Evolutionary conservation across 1,140 invertebrate genomes (phyloP).

Genomic region (Drosophila willistoni): DNA sequence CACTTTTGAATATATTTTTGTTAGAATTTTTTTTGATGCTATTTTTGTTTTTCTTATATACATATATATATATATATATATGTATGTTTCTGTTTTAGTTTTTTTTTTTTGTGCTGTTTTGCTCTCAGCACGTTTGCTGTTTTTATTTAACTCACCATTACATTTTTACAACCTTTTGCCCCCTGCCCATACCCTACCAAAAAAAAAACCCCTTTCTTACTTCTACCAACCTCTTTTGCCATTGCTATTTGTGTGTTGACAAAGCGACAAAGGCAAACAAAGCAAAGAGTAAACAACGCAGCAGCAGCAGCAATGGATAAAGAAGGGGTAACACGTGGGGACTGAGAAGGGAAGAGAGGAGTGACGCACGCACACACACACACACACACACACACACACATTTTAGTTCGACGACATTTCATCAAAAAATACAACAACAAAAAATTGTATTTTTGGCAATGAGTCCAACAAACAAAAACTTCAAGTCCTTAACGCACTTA

Average conservation of each 20-base stretch:
- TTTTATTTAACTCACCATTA: slow-evolving; percentile 29
- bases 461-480: slow-evolving; percentile 9
- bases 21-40: background rate
- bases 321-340: background rate
- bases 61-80: background rate
- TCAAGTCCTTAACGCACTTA: slow-evolving; percentile 13
- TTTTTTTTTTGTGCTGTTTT: background rate
- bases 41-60: background rate
- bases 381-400: slow-evolving; percentile 38
- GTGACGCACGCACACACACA: background rate
- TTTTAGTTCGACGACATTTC: slow-evolving; percentile 11
- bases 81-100: background rate
- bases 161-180: slow-evolving; percentile 22
- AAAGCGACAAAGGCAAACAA: slow-evolving; percentile 42
- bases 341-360: background rate
- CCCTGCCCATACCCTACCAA: background rate
- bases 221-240: background rate
- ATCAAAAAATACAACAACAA: slow-evolving; percentile 1
- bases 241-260: slow-evolving; percentile 12
- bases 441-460: slow-evolving; percentile 1
- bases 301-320: background rate
- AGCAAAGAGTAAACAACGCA: slow-evolving; percentile 67
- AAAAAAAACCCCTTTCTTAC: background rate
- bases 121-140: slow-evolving; percentile 19
- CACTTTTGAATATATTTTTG: slow-evolving; percentile 62